These are phyloP conservation scores for Agrilus planipennis DNA, from an alignment of 1,140 invertebrate species.

Conservation along the genomic window DNA sequence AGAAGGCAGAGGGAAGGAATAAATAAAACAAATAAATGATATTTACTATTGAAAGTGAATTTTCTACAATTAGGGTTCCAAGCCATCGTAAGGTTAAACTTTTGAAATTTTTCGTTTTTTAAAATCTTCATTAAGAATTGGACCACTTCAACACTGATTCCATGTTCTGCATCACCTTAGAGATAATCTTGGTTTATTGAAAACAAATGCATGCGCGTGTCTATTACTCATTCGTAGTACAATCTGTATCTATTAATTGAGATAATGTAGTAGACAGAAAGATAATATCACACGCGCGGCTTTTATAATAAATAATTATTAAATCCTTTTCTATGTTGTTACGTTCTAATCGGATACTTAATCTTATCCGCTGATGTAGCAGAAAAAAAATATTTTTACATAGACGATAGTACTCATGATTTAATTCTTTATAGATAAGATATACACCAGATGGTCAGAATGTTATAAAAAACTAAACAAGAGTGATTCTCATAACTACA, in stretches of 20 bases:
- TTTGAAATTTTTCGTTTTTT: conserved; percentile 26
- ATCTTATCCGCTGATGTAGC: too few species aligned
- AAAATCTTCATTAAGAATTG: too few species aligned
- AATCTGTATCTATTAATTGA: conserved; percentile 60
- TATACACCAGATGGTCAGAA: too few species aligned
- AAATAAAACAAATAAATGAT: conserved; percentile 38
- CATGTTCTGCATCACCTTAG: conserved; percentile 33
- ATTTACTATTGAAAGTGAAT: conserved; percentile 31
- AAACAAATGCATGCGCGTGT: conserved; percentile 42
- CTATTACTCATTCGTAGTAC: conserved; percentile 46
- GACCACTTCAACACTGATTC: too few species aligned
- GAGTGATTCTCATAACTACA: too few species aligned
- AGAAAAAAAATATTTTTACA: too few species aligned
- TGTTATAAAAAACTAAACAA: too few species aligned
- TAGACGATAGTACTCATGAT: too few species aligned
- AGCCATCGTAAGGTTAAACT: conserved; percentile 20
- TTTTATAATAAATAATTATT: too few species aligned
- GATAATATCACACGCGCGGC: conserved; percentile 5
- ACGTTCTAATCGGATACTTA: too few species aligned
- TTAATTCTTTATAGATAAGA: too few species aligned
- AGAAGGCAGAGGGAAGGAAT: conserved; percentile 42
- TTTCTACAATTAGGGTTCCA: conserved; percentile 40
- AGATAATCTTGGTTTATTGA: conserved; percentile 49
- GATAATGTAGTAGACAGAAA: conserved; percentile 35
- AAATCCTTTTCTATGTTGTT: too few species aligned